These are phyloP conservation scores for Caranx ignobilis DNA, from an alignment of 2,113 vertebrate species.

Conservation along the genomic window DNA sequence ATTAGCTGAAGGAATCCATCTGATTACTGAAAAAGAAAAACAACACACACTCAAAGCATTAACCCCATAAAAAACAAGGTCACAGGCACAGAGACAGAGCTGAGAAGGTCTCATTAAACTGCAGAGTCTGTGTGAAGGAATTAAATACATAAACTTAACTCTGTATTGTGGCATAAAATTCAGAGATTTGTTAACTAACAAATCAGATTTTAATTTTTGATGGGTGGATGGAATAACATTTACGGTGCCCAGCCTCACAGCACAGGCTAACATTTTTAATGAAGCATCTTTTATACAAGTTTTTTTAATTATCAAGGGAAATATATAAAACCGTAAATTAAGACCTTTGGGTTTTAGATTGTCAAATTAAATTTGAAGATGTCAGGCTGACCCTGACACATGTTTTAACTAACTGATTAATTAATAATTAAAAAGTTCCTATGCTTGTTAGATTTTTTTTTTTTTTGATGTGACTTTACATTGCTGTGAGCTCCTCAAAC, in stretches of 20 bases:
- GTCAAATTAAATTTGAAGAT: too few relatives aligned
- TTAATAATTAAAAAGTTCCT: too few relatives aligned
- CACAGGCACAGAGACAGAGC: background rate
- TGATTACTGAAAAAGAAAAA: conserved; percentile 9
- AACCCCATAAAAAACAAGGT: conserved; percentile 15
- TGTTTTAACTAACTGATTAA: too few relatives aligned
- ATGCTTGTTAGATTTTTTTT: background rate
- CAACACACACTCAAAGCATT: conserved; percentile 1
- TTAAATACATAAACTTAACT: background rate
- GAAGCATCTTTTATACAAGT: background rate
- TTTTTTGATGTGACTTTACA: background rate
- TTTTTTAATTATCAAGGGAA: background rate
- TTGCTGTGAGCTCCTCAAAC: background rate
- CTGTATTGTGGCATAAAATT: background rate
- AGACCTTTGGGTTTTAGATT: background rate
- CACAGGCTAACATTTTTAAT: background rate
- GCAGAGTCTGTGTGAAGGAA: background rate
- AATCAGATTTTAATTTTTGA: background rate
- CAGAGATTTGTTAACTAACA: background rate
- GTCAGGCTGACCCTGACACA: too few relatives aligned
- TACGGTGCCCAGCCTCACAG: background rate
- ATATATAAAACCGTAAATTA: background rate
- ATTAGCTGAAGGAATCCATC: conserved; percentile 7
- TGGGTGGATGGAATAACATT: background rate
- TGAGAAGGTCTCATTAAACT: background rate